These are phyloP conservation scores for Xenopus petersii DNA, from an alignment of 2,797 vertebrate genomes.

Conservation along the genomic window DNA sequence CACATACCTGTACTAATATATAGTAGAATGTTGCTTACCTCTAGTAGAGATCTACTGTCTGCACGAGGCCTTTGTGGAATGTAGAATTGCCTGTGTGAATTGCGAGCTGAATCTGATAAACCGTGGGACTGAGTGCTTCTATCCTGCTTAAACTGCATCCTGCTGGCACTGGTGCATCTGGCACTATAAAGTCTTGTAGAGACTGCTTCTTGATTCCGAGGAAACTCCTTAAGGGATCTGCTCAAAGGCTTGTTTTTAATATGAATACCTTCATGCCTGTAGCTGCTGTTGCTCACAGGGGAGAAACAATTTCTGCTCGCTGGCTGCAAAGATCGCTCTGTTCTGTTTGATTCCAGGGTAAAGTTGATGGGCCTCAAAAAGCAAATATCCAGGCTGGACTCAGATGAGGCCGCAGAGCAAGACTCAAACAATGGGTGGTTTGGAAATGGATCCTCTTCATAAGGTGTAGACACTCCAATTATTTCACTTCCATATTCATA, in stretches of 20 bases:
- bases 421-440: slow-evolving; percentile 77
- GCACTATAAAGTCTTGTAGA: slow-evolving; percentile 73
- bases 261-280: slow-evolving; percentile 83
- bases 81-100: slow-evolving; percentile 72
- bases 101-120: slow-evolving; percentile 67
- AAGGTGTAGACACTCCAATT: slow-evolving; percentile 79
- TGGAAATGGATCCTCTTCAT: slow-evolving; percentile 72
- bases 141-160: slow-evolving; percentile 81
- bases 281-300: slow-evolving; percentile 70
- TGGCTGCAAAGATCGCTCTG: slow-evolving; percentile 67
- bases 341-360: slow-evolving; percentile 73
- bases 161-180: slow-evolving; percentile 69
- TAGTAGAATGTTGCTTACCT: slow-evolving; percentile 34
- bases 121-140: slow-evolving; percentile 73
- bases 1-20: too few species aligned
- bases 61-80: slow-evolving; percentile 70
- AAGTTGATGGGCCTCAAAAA: slow-evolving; percentile 83
- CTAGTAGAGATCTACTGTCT: slow-evolving; percentile 59
- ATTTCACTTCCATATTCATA: slow-evolving; percentile 71
- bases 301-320: slow-evolving; percentile 69
- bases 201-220: slow-evolving; percentile 68
- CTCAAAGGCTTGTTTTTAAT: slow-evolving; percentile 93
- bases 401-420: slow-evolving; percentile 86
- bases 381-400: slow-evolving; percentile 92
- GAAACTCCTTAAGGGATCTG: slow-evolving; percentile 88